Evolutionary conservation across 2,888 invertebrate species (phyloP), one percentile per base, ranked within the genome.

Genomic region (Agrochola macilenta): DNA sequence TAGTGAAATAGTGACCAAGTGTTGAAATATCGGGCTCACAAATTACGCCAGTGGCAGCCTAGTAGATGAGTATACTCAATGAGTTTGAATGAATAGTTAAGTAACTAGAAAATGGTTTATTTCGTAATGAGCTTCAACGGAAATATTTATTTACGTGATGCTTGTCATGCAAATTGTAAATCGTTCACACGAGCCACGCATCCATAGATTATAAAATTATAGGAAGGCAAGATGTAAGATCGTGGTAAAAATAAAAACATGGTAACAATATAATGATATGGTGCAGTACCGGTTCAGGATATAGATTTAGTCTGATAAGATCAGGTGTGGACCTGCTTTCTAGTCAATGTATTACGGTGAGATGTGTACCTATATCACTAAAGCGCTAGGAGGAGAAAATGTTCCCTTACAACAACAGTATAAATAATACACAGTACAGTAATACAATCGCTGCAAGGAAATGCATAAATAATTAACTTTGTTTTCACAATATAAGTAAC

Each of bases 81-180:
- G 46, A 68, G 64, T 81, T 71, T 57, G 11, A 75, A 78, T 83
- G 74, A 63, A 69, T 63, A 70, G 46, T 77, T 71, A 69, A 82
- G 77, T 78, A 87, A 74, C 69, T 65, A 78, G 61, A 82, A 43
- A 78, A 79, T 79, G 54, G 14, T 61, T 80, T 54, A 69, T 82
- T 75, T 78, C 72, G 76, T 86, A 81, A 85, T 78, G 52, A 73
- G 61, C 72, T 76, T 72, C 58, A 75, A 78, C 84, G 86, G 87
- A 89, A 87, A 85, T 80, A 81, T 52, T 66, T 54, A 81, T 85
- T 86, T 73, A 79, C 72, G 74, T 76, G 80, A 85, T 87, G 65
- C 63, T 46, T 77, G 82, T 83, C 78, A 88, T 87, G 84, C 70
- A 79, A 84, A 87, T 84, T 81, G 78, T 81, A 71, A 81, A 80